Base-by-base conservation (phyloP, 2,888 invertebrate genomes). In the Hypomecis atomaria region DNA sequence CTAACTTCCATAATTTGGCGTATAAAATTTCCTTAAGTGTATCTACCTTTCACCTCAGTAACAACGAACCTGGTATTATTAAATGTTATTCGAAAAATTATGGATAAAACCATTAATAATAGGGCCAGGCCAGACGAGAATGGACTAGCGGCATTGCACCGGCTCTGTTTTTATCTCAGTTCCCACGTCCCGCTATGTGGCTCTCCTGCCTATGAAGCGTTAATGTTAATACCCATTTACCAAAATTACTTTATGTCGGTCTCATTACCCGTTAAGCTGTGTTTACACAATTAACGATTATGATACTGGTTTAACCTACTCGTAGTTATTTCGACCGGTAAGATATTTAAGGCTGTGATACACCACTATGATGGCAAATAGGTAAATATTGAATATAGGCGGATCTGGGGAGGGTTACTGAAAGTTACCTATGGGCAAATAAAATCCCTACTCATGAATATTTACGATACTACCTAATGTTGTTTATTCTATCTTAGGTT, bases 221-320 rank as follows among this genome's bases (percentile, higher is more conserved):
- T 45, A 59, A 55, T 58, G 67, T 64, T 64, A 67, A 69, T 65
- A 66, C 59, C 67, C 60, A 66, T 66, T 69, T 63, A 49, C 66
- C 59, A 69, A 69, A 67, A 69, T 71, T 69, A 71, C 66, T 71
- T 71, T 65, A 70, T 66, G 63, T 55, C 54, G 59, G 63, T 66
- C 65, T 63, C 70, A 66, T 70, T 68, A 70, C 58, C 53, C 52
- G 60, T 48, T 55, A 66, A 68, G 61, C 62, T 65, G 59, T 67
- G 65, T 65, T 67, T 65, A 62, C 67, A 62, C 63, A 70, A 71
- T 71, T 70, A 71, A 71, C 62, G 63, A 70, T 63, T 66, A 68
- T 62, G 62, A 61, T 58, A 60, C 62, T 52, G 63, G 59, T 59
- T 60, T 61, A 53, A 62, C 36, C 55, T 56, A 56, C 44, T 23